phyloP scores from a whole-genome alignment of 2,888 invertebrate species.

The Folsomia candida region DNA sequence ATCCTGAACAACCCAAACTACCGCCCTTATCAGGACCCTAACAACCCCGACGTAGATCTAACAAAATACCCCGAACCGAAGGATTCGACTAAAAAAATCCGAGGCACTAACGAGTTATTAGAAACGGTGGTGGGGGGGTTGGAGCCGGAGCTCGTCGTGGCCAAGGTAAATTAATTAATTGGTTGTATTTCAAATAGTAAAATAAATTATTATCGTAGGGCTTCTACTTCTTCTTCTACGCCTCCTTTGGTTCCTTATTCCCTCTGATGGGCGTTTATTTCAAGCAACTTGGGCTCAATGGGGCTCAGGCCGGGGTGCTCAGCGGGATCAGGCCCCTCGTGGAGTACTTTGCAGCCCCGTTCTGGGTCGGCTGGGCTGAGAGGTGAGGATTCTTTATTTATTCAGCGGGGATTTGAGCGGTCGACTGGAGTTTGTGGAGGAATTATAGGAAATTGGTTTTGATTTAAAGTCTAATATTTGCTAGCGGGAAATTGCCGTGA shows the following conservation, averaged over 20 bases:
- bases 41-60: slow-evolving; percentile 81
- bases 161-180: slow-evolving; percentile 65
- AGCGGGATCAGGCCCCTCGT: slow-evolving; percentile 95
- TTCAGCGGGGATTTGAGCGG: not conserved
- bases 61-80: slow-evolving; percentile 71
- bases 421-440: no score
- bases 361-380: slow-evolving; percentile 96
- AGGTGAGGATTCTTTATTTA: slow-evolving; percentile 57
- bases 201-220: slow-evolving; percentile 26
- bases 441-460: slow-evolving; percentile 3
- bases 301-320: slow-evolving; percentile 92
- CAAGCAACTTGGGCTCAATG: no score
- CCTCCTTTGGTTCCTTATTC: slow-evolving; percentile 96
- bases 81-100: slow-evolving; percentile 84
- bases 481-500: not conserved
- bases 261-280: slow-evolving; percentile 99
- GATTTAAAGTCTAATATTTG: slow-evolving; percentile 9
- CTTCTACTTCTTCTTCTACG: slow-evolving; percentile 99
- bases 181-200: not conserved
- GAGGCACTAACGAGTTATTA: slow-evolving; percentile 78
- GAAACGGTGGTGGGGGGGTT: slow-evolving; percentile 76
- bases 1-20: slow-evolving; percentile 52
- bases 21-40: slow-evolving; percentile 76
- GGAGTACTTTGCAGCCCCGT: slow-evolving; percentile 94
- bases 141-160: slow-evolving; percentile 87